Base-by-base conservation (phyloP, 1,140 invertebrate genomes). In the Doryteuthis pealeii region DNA sequence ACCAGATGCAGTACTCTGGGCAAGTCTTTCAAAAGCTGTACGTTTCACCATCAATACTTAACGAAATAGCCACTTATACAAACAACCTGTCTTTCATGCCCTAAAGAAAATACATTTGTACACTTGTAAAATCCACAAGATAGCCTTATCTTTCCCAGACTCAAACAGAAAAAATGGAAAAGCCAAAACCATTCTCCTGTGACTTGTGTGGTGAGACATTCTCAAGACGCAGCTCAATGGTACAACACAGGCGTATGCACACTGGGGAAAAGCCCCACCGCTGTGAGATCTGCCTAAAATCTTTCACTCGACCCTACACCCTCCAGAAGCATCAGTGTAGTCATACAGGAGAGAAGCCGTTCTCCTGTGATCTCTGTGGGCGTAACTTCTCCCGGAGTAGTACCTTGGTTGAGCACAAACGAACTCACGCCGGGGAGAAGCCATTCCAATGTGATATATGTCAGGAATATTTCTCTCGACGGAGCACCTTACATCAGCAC, bases 251-350 rank as follows among this genome's bases (percentile, higher is more conserved):
- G n/a, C 69, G 77, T 58, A 74, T 66, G 15, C 77, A 76, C 58
- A 74, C 72, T 12, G 75, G 75, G 1, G 66, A 76, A 40, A 76
- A 73, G 31, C 75, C 74, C 12, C 35, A 35, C 26, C 32, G 28
- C 18, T 62, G 43, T 85, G 93, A 95, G 89, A 93, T 92, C 62
- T 96, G 95, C 86, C 94, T 92, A 72, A 96, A 96, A 85, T 94
- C 93, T 1, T 96, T 96, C 85, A 94, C 95, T 32, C 78, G 75
- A 31, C 74, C 74, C 40, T 65, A 49, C 18, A 71, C 77, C 43
- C 70, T 78, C 1, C 74, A 71, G 69, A 74, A 67, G 15, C 81
- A 82, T 70, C 66, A 70, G 33, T 30, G 75, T 5, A 74, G 54
- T 15, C 72, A 77, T 43, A 77, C 73, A 26, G 73, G 66, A 32